Evolutionary conservation across 2,888 invertebrate genomes (phyloP).

Genomic region (Netelia virgata): DNA sequence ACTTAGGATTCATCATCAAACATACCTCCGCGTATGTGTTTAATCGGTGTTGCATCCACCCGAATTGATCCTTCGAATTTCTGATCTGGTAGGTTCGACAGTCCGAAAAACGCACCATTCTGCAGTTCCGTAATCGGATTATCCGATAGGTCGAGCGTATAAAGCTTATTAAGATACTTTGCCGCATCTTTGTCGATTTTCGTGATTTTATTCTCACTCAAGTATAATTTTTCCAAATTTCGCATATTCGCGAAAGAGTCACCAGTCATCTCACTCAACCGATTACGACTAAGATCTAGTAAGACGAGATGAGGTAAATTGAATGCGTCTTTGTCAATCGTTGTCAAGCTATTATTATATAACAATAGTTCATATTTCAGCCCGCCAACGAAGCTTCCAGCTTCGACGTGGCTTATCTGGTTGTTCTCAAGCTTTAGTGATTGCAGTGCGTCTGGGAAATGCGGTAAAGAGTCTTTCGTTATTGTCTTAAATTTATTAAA

Average conservation of each 20-base stretch:
- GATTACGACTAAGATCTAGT: constrained; percentile 25
- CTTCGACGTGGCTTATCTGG: neutral
- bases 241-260: constrained; percentile 52
- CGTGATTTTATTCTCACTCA: constrained; percentile 34
- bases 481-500: neutral
- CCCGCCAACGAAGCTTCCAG: neutral
- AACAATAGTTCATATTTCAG: too few relatives aligned
- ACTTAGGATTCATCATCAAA: constrained; percentile 53
- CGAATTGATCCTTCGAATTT: constrained; percentile 31
- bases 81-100: constrained; percentile 50
- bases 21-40: constrained; percentile 62
- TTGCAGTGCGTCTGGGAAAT: neutral
- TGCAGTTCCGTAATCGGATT: constrained; percentile 83
- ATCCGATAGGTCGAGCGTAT: constrained; percentile 71
- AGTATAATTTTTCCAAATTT: constrained; percentile 15
- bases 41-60: constrained; percentile 41
- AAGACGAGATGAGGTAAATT: neutral
- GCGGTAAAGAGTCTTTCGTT: neutral
- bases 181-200: constrained; percentile 47
- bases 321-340: neutral
- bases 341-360: too few relatives aligned
- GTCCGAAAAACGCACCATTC: constrained; percentile 77
- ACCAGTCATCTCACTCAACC: constrained; percentile 44
- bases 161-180: constrained; percentile 45
- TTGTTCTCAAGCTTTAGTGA: neutral